phyloP scores from a whole-genome alignment of 2,888 invertebrate species.

The Drosophila phalerata region DNA sequence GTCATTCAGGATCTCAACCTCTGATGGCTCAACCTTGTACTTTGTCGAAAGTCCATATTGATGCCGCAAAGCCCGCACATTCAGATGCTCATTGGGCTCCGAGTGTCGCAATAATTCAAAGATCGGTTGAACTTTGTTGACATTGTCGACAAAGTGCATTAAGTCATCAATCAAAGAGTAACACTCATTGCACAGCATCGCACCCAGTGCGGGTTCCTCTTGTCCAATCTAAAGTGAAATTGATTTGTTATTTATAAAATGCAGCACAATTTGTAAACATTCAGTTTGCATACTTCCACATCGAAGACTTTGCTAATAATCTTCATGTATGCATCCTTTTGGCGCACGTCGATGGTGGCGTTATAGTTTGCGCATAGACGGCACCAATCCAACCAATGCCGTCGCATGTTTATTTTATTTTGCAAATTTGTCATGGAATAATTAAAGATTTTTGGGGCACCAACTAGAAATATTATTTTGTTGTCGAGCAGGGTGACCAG shows the following conservation, averaged over 20 bases:
- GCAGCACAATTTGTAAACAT: neutral
- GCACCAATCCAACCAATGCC: conserved; percentile 61
- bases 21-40: neutral
- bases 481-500: too few relatives aligned
- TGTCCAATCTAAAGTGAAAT: conserved; percentile 44
- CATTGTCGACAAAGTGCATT: conserved; percentile 42
- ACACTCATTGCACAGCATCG: conserved; percentile 58
- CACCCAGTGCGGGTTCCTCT: conserved; percentile 61
- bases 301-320: conserved; percentile 68
- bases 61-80: conserved; percentile 40
- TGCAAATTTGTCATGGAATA: too few relatives aligned
- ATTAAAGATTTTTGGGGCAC: too few relatives aligned
- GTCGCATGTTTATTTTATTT: neutral
- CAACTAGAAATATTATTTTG: too few relatives aligned
- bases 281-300: conserved; percentile 48
- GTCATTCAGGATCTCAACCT: neutral
- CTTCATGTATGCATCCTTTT: conserved; percentile 40
- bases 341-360: conserved; percentile 25
- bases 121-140: conserved; percentile 62
- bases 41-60: conserved; percentile 48
- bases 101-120: conserved; percentile 63
- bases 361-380: conserved; percentile 61
- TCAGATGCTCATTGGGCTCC: conserved; percentile 45
- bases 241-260: neutral
- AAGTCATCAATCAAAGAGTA: conserved; percentile 34